Evolutionary conservation across 2,113 vertebrate species (phyloP).

Genomic region (Hoplias malabaricus): DNA sequence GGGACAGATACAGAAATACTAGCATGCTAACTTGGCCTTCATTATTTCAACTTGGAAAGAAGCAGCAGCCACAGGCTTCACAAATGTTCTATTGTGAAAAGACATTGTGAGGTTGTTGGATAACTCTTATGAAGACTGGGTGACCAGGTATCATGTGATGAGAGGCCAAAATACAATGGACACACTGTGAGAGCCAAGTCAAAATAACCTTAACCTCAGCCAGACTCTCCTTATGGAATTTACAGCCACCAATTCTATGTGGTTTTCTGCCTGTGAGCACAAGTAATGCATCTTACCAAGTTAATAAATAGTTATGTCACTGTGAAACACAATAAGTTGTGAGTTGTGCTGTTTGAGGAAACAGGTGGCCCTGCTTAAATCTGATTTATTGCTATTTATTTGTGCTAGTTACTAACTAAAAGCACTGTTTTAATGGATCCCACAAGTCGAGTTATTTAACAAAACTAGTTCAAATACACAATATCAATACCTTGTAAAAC

Average conservation of each 20-base stretch:
- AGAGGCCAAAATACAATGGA: constrained; percentile 20
- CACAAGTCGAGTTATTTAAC: background rate
- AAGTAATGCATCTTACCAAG: background rate
- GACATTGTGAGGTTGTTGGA: background rate
- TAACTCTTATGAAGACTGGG: constrained; percentile 20
- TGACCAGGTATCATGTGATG: constrained; percentile 38
- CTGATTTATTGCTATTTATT: background rate
- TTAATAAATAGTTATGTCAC: background rate
- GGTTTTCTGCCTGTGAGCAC: background rate
- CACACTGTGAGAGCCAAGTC: constrained; percentile 26
- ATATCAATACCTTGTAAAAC: background rate
- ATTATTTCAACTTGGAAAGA: background rate
- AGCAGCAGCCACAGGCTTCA: background rate
- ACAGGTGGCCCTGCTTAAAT: background rate
- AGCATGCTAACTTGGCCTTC: background rate
- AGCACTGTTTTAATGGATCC: background rate
- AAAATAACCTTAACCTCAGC: background rate
- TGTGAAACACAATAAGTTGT: background rate
- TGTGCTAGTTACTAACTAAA: background rate
- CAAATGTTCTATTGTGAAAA: constrained; percentile 29
- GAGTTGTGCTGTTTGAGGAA: background rate
- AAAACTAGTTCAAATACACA: background rate
- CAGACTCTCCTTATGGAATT: background rate
- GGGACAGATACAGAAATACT: background rate
- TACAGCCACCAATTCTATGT: background rate